Percentiles rank a stretch among this genome's conserved stretches.
phyloP scores from a whole-genome alignment of 2,113 vertebrate species.

The Dicaeum eximium region DNA sequence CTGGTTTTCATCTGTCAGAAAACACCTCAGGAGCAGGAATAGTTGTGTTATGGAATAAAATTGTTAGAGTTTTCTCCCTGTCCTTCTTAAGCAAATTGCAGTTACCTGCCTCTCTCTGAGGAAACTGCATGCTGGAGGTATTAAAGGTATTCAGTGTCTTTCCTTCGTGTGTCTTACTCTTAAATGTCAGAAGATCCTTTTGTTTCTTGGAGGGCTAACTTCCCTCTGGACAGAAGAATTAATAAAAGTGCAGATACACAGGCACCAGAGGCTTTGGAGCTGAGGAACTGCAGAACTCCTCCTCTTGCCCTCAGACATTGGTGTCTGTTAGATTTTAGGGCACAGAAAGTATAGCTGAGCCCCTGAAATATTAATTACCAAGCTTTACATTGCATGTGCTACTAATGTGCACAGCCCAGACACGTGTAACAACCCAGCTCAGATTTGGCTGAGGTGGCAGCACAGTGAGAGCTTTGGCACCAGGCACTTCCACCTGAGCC shows the following conservation, averaged over 20 bases:
- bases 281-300: background rate
- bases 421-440: accelerated
- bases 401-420: background rate
- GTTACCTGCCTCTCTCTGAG: background rate
- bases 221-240: background rate
- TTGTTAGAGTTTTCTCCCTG: background rate
- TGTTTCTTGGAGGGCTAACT: background rate
- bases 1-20: background rate
- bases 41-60: background rate
- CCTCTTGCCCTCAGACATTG: background rate
- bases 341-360: background rate
- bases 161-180: background rate
- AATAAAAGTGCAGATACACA: background rate
- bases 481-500: background rate
- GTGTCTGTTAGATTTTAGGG: background rate
- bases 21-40: background rate
- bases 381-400: background rate
- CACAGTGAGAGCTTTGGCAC: background rate
- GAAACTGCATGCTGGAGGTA: background rate
- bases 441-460: accelerated
- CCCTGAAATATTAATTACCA: background rate
- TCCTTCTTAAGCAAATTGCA: background rate
- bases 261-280: background rate
- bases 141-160: background rate
- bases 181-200: background rate